A percentile compares a stretch with the other conserved stretches of the same genome.
These are phyloP conservation scores for Athalia cordata DNA, from an alignment of 2,888 invertebrate genomes.

Conservation along the genomic window DNA sequence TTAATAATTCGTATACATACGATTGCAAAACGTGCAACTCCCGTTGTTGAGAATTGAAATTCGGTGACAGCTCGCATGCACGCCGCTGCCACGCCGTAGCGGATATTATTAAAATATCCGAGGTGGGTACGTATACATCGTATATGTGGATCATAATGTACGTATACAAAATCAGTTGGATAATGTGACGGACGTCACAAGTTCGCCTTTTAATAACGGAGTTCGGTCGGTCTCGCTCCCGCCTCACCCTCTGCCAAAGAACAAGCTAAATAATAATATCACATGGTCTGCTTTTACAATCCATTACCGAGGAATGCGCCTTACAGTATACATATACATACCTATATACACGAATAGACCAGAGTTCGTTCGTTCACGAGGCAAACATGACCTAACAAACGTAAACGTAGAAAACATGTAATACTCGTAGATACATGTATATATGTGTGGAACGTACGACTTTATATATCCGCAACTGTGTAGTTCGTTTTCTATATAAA, in stretches of 20 bases:
- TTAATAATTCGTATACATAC: constrained; percentile 16
- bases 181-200: constrained; percentile 1
- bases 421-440: constrained; percentile 5
- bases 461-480: background rate
- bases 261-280: constrained; percentile 43
- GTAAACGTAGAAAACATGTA: constrained; percentile 25
- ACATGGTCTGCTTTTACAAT: constrained; percentile 42
- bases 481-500: too few species aligned
- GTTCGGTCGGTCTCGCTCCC: background rate
- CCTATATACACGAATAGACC: background rate
- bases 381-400: constrained; percentile 39
- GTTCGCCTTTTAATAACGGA: constrained; percentile 33
- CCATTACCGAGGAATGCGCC: constrained; percentile 43
- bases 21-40: constrained; percentile 29
- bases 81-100: too few species aligned
- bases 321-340: constrained; percentile 19
- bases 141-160: background rate
- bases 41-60: too few species aligned
- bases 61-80: too few species aligned
- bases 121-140: background rate
- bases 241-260: constrained; percentile 42
- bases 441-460: constrained; percentile 8
- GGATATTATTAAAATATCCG: too few species aligned
- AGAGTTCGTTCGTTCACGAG: constrained; percentile 16
- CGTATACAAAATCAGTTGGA: background rate